A percentile compares a stretch with the other conserved stretches of the same genome.
phyloP scores from a whole-genome alignment of 2,888 invertebrate species.

The Leucoptera coffeella region DNA sequence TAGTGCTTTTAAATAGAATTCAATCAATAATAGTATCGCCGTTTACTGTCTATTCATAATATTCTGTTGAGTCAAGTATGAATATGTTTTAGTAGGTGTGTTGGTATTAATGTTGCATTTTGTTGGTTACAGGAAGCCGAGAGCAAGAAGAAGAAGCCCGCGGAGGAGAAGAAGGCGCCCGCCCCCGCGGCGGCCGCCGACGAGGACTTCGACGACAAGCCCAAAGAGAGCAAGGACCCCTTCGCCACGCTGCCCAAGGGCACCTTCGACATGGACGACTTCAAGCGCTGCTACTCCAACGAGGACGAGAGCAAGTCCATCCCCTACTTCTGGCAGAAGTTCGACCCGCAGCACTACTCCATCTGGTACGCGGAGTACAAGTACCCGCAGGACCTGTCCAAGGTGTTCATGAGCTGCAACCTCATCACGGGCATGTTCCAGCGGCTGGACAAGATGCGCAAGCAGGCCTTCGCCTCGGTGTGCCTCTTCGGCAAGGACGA shows the following conservation, averaged over 20 bases:
- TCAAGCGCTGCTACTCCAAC: slow-evolving; percentile 95
- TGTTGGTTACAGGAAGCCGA: no score
- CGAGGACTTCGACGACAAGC: slow-evolving; percentile 62
- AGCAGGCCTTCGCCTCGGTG: slow-evolving; percentile 90
- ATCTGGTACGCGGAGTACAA: slow-evolving; percentile 98
- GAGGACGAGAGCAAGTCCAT: slow-evolving; percentile 90
- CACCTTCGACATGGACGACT: slow-evolving; percentile 92
- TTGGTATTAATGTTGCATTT: no score
- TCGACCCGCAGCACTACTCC: slow-evolving; percentile 92
- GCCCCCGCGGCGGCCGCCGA: slow-evolving; percentile 61
- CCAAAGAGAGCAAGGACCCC: slow-evolving; percentile 86
- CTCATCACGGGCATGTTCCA: slow-evolving; percentile 97
- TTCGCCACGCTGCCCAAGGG: slow-evolving; percentile 86
- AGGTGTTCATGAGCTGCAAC: slow-evolving; percentile 98
- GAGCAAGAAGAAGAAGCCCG: no score
- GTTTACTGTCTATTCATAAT: background rate
- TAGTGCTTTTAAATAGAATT: no score
- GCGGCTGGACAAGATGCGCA: slow-evolving; percentile 95
- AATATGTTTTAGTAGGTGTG: no score
- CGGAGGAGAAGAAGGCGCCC: slow-evolving; percentile 33
- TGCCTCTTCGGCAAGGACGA: slow-evolving; percentile 91
- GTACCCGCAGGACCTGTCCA: slow-evolving; percentile 84
- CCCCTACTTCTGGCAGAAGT: slow-evolving; percentile 97
- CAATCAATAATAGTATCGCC: slow-evolving; percentile 15
- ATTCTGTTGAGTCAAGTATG: no score